A percentile compares a stretch with the other conserved stretches of the same genome.
Conservation (phyloP, 2,888 invertebrate genomes). For the Parasteatoda lunata region DNA sequence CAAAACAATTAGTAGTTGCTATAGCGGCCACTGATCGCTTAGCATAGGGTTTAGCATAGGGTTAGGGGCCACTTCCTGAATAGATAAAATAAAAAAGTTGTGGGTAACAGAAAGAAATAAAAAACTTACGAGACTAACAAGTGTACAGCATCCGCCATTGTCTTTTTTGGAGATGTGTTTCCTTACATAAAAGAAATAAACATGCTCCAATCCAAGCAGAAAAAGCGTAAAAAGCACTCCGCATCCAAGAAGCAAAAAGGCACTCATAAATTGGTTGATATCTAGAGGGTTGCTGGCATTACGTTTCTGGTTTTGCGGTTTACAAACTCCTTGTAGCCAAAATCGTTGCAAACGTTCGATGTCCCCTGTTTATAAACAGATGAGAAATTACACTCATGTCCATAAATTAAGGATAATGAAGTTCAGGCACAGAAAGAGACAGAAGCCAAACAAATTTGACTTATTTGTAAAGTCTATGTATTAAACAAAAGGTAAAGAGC, state of each 20-base stretch:
- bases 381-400: no score
- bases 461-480: no score
- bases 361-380: slow-evolving; percentile 80
- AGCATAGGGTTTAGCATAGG: no score
- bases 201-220: slow-evolving; percentile 90
- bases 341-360: slow-evolving; percentile 91
- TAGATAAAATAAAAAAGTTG: neutral
- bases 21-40: no score
- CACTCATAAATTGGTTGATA: slow-evolving; percentile 91
- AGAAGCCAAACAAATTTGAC: no score
- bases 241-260: slow-evolving; percentile 94
- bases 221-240: slow-evolving; percentile 93
- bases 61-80: no score
- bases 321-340: slow-evolving; percentile 98
- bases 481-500: no score
- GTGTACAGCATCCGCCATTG: slow-evolving; percentile 92
- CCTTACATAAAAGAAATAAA: slow-evolving; percentile 95
- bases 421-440: no score
- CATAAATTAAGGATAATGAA: no score
- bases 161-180: slow-evolving; percentile 88
- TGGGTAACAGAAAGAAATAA: neutral
- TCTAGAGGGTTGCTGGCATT: slow-evolving; percentile 79
- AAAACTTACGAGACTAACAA: slow-evolving; percentile 90
- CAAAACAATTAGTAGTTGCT: no score
- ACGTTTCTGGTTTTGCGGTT: slow-evolving; percentile 86